Percentiles rank a stretch among this genome's conserved stretches.
Conservation (phyloP, 2,888 invertebrate species). For the Diogma glabrata region DNA sequence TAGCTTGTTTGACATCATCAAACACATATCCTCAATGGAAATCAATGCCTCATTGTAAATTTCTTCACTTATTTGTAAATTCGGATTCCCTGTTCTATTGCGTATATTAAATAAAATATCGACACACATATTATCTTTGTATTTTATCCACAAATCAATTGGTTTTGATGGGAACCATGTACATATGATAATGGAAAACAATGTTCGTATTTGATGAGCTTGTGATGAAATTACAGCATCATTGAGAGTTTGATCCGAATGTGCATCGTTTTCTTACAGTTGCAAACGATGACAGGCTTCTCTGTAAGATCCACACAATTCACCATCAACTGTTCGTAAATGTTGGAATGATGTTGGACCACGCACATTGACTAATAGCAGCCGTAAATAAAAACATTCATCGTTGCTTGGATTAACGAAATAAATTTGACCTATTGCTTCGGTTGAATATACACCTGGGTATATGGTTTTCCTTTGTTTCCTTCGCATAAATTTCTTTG, state of each 20-base stretch:
- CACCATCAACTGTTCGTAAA: neutral
- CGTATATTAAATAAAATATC: too few species aligned
- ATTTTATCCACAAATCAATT: too few species aligned
- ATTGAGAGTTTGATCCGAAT: too few species aligned
- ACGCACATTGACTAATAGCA: neutral
- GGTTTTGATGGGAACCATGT: constrained; percentile 1
- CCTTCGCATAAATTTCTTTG: neutral
- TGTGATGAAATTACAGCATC: too few species aligned
- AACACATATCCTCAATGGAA: too few species aligned
- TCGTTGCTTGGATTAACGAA: neutral
- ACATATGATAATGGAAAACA: constrained; percentile 1
- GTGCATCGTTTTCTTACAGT: too few species aligned
- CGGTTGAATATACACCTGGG: neutral
- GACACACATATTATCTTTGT: too few species aligned
- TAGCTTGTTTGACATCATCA: too few species aligned
- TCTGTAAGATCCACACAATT: neutral
- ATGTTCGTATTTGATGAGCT: constrained; percentile 3
- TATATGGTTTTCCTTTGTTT: constrained; percentile 3
- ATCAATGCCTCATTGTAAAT: too few species aligned
- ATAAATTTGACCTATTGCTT: neutral
- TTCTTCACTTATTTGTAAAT: too few species aligned
- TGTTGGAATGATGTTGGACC: neutral
- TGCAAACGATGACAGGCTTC: neutral
- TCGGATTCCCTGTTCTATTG: too few species aligned
- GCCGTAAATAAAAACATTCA: neutral